Evolutionary conservation across 2,888 invertebrate genomes (phyloP), one percentile per base, ranked within the genome.

Genomic region (Lepidochitona cinerea): DNA sequence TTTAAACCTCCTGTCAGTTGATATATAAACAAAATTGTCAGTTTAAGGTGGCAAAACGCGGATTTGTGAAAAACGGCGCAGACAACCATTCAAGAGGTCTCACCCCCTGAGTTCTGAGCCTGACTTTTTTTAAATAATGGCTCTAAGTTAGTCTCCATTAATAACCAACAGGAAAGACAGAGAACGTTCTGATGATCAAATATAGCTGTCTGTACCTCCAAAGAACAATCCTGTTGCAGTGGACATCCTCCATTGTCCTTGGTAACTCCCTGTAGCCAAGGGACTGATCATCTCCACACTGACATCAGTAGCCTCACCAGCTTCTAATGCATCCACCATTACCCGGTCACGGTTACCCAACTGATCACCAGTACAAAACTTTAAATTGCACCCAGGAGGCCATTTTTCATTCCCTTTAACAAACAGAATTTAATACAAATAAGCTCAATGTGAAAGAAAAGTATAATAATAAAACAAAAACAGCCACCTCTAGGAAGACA

Each of bases 201-300:
- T n/a, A n/a, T n/a, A n/a, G n/a, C n/a, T n/a, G n/a, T n/a, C n/a
- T n/a, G n/a, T 92, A 97, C 97, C 97, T 91, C 98, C 98, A 93
- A 98, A 97, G 91, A 95, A 96, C 84, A 95, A 94, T 77, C 97
- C 97, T 85, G 94, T 94, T 53, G 95, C 93, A 74, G 96, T 96
- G 86, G 95, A 94, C 92, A 98, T 93, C 87, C 97, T 94, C 95
- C 97, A 98, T 92, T 96, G 95, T 82, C 96, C 96, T 90, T 95
- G 94, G 90, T 95, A 95, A 26, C 94, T 93, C 14, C 96, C 96
- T 53, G 94, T 92, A 73, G 92, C 89, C 18, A 93, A 91, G 9
- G 98, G 97, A 87, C 96, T 96, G 69, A 93, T 93, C 92, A 97
- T 94, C 84, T 95, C 94, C 77, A 97, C 93, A 83, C 94, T 93